A percentile compares a stretch with the other conserved stretches of the same genome.
Evolutionary conservation across 2,797 vertebrate genomes (phyloP).

Genomic region (Anas acuta): DNA sequence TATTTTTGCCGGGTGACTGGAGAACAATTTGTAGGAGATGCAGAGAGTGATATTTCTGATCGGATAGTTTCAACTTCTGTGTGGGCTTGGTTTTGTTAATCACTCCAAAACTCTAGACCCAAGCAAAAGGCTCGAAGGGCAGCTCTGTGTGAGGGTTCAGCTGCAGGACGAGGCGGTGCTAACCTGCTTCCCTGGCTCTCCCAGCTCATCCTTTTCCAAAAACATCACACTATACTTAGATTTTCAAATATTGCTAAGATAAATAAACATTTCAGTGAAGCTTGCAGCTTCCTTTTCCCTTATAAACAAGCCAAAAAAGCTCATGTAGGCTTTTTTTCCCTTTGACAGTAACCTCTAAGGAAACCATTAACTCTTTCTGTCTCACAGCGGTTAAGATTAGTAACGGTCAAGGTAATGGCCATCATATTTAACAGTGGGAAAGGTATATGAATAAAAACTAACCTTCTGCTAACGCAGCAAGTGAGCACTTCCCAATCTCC

Average conservation of each 20-base stretch:
- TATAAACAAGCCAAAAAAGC: slow-evolving; percentile 22
- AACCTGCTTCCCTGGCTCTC: background rate
- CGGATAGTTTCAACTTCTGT: background rate
- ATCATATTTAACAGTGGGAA: slow-evolving; percentile 63
- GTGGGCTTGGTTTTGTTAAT: slow-evolving; percentile 15
- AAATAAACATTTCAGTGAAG: background rate
- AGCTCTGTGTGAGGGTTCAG: slow-evolving; percentile 2
- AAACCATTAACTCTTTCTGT: slow-evolving; percentile 45
- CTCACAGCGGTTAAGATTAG: background rate
- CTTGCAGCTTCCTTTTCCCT: slow-evolving; percentile 25
- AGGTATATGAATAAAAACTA: slow-evolving; percentile 66
- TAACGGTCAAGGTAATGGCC: slow-evolving; percentile 58
- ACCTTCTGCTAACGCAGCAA: slow-evolving; percentile 73
- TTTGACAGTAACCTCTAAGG: background rate
- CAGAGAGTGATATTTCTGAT: background rate
- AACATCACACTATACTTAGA: background rate
- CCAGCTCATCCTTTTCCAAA: slow-evolving; percentile 5
- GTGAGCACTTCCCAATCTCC: slow-evolving; percentile 69
- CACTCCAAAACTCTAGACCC: background rate
- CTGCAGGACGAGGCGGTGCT: background rate
- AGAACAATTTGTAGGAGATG: slow-evolving; percentile 11
- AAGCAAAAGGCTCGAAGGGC: background rate
- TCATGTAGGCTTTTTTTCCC: background rate
- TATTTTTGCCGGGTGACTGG: slow-evolving; percentile 40
- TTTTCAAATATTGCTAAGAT: slow-evolving; percentile 30